Evolutionary conservation across 2,888 invertebrate genomes (phyloP), one percentile per base, ranked within the genome.

Genomic region (Diogma glabrata): DNA sequence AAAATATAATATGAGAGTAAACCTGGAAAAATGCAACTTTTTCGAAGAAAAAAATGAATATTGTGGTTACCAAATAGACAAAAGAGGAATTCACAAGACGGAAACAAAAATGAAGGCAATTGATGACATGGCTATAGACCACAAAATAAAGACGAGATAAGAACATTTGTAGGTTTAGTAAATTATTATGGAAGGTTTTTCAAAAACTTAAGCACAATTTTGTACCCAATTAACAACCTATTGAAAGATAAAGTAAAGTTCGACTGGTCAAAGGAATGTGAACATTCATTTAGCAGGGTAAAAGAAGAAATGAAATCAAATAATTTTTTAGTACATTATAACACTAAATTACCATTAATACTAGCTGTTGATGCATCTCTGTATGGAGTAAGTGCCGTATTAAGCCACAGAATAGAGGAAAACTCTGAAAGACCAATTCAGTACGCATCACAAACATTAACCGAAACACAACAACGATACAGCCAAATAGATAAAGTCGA

Each of bases 131-230:
- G n/a, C 33, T 33, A 9, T n/a, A 36, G 14, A 4, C 33, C 33
- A 33, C 12, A 33, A 9, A 14, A 33, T 33, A 33, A 33, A 9
- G 33, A 33, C 14, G n/a, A 33, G 14, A 33, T 33, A n/a, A 12
- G 33, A 33, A 14, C 36, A 36, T 61, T 64, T 53, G 23, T 64
- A 12, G 63, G 61, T 14, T 53, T 64, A 14, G 55, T 60, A 12
- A 61, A 62, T 54, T 67, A 64, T 55, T 64, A 67, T 51, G 60
- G 59, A 5, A 55, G 60, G 30, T 66, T 65, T 51, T 52, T 66
- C 2, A 51, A 58, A 56, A 36, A 36, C 17, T 36, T 36, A 9
- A 36, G 36, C 9, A 36, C 36, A 8, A 36, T 14, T 17, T 14
- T 36, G 9, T 36, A 36, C 17, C 36, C 10, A 36, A 36, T 36